These are phyloP conservation scores for Myxocyprinus asiaticus DNA, from an alignment of 2,113 vertebrate species.

Conservation along the genomic window DNA sequence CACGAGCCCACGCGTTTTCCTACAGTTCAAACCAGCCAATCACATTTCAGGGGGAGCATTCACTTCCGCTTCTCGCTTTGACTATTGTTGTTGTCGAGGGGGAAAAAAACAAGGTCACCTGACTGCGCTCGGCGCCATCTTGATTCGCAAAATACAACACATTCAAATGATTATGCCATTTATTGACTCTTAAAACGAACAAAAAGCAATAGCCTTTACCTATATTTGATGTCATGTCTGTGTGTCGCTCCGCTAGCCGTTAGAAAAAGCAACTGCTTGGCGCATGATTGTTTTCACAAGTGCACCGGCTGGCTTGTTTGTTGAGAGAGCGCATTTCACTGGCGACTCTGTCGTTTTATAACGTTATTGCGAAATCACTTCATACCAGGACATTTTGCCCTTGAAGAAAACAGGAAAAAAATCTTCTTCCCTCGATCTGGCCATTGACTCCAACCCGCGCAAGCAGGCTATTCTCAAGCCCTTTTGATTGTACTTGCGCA, in stretches of 20 bases:
- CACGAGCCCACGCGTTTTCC: constrained; percentile 26
- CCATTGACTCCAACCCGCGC: constrained; percentile 53
- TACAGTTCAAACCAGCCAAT: constrained; percentile 62
- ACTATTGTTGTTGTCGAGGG: constrained; percentile 40
- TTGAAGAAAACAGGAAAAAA: constrained; percentile 41
- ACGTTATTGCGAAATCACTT: constrained; percentile 55
- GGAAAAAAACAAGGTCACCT: constrained; percentile 66
- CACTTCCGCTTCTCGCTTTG: constrained; percentile 55
- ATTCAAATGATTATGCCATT: constrained; percentile 56
- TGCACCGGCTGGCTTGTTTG: constrained; percentile 56
- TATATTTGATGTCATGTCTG: constrained; percentile 59
- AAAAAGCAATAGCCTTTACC: constrained; percentile 67
- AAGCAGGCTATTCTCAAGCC: constrained; percentile 52
- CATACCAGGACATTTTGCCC: constrained; percentile 51
- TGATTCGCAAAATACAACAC: constrained; percentile 56
- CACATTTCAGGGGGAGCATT: constrained; percentile 41
- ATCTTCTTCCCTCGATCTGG: constrained; percentile 55
- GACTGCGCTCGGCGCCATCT: constrained; percentile 65
- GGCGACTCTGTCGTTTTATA: constrained; percentile 56
- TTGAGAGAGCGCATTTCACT: constrained; percentile 63
- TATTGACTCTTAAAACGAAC: constrained; percentile 61
- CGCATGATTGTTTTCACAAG: constrained; percentile 63
- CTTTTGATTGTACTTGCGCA: constrained; percentile 60
- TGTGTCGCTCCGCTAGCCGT: constrained; percentile 64
- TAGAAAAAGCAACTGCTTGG: constrained; percentile 61